A percentile compares a stretch with the other conserved stretches of the same genome.
Conservation (phyloP, 2,888 invertebrate genomes). For the Protophormia terraenovae region DNA sequence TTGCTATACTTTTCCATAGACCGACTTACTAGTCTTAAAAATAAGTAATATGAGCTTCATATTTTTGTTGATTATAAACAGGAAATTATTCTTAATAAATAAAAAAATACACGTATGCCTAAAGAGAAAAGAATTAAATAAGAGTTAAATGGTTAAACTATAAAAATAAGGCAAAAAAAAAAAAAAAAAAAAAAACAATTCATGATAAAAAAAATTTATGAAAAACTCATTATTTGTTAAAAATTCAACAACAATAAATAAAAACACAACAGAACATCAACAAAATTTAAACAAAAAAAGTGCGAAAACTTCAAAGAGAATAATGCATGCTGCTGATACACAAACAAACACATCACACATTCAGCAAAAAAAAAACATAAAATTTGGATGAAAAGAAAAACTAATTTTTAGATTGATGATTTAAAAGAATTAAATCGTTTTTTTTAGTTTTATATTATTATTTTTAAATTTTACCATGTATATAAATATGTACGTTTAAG, state of each 20-base stretch:
- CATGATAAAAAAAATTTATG: conserved; percentile 2
- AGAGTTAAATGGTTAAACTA: no score
- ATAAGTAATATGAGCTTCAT: no score
- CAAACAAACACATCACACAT: conserved; percentile 43
- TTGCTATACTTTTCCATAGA: no score
- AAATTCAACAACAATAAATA: conserved; percentile 26
- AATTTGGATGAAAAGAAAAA: conserved; percentile 38
- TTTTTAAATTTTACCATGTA: not conserved
- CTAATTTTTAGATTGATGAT: not conserved
- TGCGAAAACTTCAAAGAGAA: conserved; percentile 71
- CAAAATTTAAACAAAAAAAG: conserved; percentile 62
- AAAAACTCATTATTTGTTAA: conserved; percentile 59
- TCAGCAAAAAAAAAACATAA: conserved; percentile 59
- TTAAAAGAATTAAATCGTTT: conserved; percentile 22
- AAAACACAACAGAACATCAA: conserved; percentile 27
- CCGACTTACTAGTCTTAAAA: no score
- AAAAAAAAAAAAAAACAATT: not conserved
- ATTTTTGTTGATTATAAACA: no score
- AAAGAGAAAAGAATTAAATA: no score
- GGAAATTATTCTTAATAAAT: no score
- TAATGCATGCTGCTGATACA: conserved; percentile 35
- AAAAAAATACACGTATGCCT: no score
- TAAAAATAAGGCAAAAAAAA: no score
- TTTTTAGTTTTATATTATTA: not conserved
- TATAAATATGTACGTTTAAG: not conserved